Percentiles rank a stretch among this genome's conserved stretches.
These are phyloP conservation scores for Lagodon rhomboides DNA, from an alignment of 2,797 vertebrate genomes.

Conservation along the genomic window DNA sequence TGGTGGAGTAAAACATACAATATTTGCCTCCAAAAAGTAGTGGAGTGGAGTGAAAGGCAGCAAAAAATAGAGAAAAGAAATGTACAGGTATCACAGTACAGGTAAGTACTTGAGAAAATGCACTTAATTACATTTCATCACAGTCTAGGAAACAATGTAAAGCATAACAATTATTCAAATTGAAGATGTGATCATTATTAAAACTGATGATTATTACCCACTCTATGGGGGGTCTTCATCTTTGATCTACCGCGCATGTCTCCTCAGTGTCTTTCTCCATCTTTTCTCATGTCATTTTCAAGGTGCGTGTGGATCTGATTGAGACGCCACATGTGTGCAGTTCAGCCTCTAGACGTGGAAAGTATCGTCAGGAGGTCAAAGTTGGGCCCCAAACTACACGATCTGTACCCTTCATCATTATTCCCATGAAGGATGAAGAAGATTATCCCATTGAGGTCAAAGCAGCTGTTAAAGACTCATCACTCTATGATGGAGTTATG, in stretches of 20 bases:
- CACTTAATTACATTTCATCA: too few relatives aligned
- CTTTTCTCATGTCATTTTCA: not conserved
- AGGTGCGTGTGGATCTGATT: slow-evolving; percentile 88
- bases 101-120: too few relatives aligned
- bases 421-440: slow-evolving; percentile 84
- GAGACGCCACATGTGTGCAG: slow-evolving; percentile 87
- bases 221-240: not conserved
- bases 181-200: too few relatives aligned
- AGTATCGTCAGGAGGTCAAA: slow-evolving; percentile 69
- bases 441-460: slow-evolving; percentile 87
- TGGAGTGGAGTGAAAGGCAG: too few relatives aligned
- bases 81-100: too few relatives aligned
- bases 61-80: too few relatives aligned
- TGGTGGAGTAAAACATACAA: too few relatives aligned
- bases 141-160: too few relatives aligned
- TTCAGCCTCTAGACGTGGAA: slow-evolving; percentile 83
- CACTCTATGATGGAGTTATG: slow-evolving; percentile 81
- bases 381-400: slow-evolving; percentile 72
- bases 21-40: too few relatives aligned
- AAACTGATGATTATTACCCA: not conserved
- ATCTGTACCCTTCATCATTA: slow-evolving; percentile 86
- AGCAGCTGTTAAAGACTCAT: slow-evolving; percentile 77
- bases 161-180: not conserved
- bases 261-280: not conserved
- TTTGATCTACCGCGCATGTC: not conserved